Base-by-base conservation (phyloP, 1,140 invertebrate genomes). In the Lepidurus arcticus region DNA sequence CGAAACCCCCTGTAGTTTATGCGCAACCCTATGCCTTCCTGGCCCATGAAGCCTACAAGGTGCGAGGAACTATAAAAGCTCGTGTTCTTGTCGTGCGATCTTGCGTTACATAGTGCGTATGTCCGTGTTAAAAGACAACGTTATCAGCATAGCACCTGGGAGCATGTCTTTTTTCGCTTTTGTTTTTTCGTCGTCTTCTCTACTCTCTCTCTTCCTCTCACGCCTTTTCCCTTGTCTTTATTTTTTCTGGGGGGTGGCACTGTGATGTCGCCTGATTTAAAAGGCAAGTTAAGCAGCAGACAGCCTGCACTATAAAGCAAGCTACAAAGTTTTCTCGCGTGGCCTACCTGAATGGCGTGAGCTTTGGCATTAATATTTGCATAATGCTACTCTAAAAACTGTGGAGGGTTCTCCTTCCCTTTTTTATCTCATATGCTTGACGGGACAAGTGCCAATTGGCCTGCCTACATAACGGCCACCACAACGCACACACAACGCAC, bases 261-360 rank as follows among this genome's bases (percentile, higher is more conserved):
- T 65, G 53, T 65, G 53, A 65, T 65, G 53, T 65, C 53, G 53
- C 53, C 21, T 65, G 53, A 65, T 65, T 65, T 65, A 65, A 13
- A 65, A 65, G 53, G 53, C 53, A 65, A 65, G 53, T 65, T 13
- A 65, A 65, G n/a, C 53, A 65, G 53, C 53, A 65, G 53, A 65
- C 53, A 65, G 53, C 21, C 21, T 65, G 16, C 21, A 65, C 53
- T 65, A 21, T 65, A 21, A 13, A n/a, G 47, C 47, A 65, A 34
- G 26, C 13, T 65, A 65, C 21, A 65, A 65, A 65, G 53, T 65
- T 65, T 13, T 65, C 47, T 65, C 53, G 53, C 53, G 53, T 65
- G 53, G 53, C 53, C 13, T 65, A 65, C 53, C 53, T 65, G 53
- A 65, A 65, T 65, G 53, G 53, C 53, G 53, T 65, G 53, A n/a